A percentile compares a stretch with the other conserved stretches of the same genome.
Evolutionary conservation across 92 coral and sea anemone species (phyloP).

Genomic region (Parazoanthus darwini): DNA sequence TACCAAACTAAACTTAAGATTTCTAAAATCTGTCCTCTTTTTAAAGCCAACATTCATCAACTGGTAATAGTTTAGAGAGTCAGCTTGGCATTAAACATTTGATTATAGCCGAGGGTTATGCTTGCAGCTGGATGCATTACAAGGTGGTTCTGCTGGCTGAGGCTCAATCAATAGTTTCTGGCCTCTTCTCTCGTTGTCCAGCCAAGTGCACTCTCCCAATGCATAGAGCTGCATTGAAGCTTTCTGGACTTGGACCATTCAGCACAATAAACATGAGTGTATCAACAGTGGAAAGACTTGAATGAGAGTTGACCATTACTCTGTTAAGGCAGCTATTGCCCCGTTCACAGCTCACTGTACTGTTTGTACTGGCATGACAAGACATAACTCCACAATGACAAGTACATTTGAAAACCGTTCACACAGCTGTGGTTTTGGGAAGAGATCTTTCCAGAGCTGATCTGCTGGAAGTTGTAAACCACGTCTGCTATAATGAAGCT

Average conservation of each 20-base stretch:
- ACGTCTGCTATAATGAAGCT: slow-evolving; percentile 38
- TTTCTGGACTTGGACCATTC: slow-evolving; percentile 23
- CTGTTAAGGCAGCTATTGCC: slow-evolving; percentile 56
- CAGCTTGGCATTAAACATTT: slow-evolving; percentile 27
- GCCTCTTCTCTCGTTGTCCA: slow-evolving; percentile 14
- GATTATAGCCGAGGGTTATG: slow-evolving; percentile 20
- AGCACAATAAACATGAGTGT: background rate
- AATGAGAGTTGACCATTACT: slow-evolving; percentile 47
- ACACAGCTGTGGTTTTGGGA: slow-evolving; percentile 37
- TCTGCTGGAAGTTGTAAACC: slow-evolving; percentile 29
- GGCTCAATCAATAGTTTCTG: slow-evolving; percentile 4
- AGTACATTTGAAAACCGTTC: slow-evolving; percentile 51
- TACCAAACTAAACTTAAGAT: no score
- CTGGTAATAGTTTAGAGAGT: slow-evolving; percentile 26
- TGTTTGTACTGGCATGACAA: slow-evolving; percentile 50
- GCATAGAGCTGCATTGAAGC: slow-evolving; percentile 19
- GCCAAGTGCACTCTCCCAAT: slow-evolving; percentile 21
- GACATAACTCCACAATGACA: slow-evolving; percentile 42
- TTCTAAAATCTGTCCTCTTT: no score
- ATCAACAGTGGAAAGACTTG: slow-evolving; percentile 47
- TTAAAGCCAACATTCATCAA: background rate
- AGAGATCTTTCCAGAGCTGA: slow-evolving; percentile 48
- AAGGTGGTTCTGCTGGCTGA: background rate
- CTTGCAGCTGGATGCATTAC: slow-evolving; percentile 13
- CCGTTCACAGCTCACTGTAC: slow-evolving; percentile 39